Evolutionary conservation across 1,140 invertebrate species (phyloP).

Genomic region (Cherax quadricarinatus): DNA sequence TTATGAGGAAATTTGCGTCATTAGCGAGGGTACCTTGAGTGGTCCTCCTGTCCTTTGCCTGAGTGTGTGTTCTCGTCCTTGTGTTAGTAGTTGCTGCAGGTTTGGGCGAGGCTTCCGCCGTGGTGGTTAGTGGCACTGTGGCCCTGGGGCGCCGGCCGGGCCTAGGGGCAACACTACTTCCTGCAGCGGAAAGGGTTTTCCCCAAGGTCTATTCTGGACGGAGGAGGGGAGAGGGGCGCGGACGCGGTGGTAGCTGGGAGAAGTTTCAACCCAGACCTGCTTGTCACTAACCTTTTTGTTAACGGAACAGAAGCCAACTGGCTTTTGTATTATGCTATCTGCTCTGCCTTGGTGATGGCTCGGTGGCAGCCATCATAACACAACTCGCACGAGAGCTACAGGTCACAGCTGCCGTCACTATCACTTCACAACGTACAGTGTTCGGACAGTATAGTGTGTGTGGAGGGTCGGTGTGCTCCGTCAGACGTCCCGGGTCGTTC

Average conservation of each 20-base stretch:
- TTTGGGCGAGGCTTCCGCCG: not conserved
- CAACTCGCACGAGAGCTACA: not conserved
- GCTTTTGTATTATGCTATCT: slow-evolving; percentile 55
- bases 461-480: slow-evolving; percentile 5
- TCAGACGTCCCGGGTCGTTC: slow-evolving; percentile 34
- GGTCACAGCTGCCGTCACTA: not conserved
- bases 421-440: not conserved
- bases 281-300: slow-evolving; percentile 56
- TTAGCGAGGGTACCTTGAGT: slow-evolving; percentile 9
- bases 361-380: slow-evolving; percentile 31
- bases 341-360: slow-evolving; percentile 16
- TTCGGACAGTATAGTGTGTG: not conserved
- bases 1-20: no score
- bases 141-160: not conserved
- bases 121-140: slow-evolving; percentile 17
- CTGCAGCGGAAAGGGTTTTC: slow-evolving; percentile 9
- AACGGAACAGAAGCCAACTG: slow-evolving; percentile 54
- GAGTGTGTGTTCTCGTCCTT: slow-evolving; percentile 24
- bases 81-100: not conserved
- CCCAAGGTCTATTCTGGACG: slow-evolving; percentile 48
- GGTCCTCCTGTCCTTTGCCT: not conserved
- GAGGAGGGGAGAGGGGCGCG: not conserved
- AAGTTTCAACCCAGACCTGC: not conserved
- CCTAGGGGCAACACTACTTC: slow-evolving; percentile 6
- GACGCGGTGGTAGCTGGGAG: not conserved